Evolutionary conservation across 2,113 vertebrate genomes (phyloP).

Genomic region (Gasterosteus nipponicus): DNA sequence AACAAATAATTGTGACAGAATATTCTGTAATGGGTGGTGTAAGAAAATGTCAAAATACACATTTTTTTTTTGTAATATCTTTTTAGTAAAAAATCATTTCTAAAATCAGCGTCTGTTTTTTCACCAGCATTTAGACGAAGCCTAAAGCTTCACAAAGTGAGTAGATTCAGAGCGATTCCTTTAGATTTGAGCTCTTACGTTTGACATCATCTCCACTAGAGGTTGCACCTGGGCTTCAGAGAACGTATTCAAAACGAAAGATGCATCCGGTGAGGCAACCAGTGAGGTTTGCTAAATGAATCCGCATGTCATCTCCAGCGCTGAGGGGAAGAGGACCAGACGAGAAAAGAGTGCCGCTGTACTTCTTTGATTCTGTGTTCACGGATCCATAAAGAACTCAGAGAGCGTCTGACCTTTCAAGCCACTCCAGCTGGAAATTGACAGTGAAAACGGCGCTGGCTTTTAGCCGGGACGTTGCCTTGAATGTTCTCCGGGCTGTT

Average conservation of each 20-base stretch:
- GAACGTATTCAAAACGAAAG: neutral
- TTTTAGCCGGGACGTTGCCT: conserved; percentile 50
- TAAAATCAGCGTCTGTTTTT: too few species aligned
- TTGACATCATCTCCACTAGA: conserved; percentile 49
- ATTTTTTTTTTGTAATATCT: too few species aligned
- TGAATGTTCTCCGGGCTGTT: conserved; percentile 20
- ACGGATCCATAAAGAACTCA: conserved; percentile 47
- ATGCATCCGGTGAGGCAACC: conserved; percentile 15
- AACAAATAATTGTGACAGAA: too few species aligned
- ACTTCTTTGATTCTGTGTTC: conserved; percentile 44
- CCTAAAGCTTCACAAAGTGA: too few species aligned
- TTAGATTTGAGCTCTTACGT: neutral
- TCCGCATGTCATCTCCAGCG: conserved; percentile 10
- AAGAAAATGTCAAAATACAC: too few species aligned
- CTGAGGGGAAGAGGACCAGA: conserved; percentile 5
- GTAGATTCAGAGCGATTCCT: too few species aligned
- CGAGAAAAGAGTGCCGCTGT: conserved; percentile 7
- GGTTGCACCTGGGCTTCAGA: conserved; percentile 55
- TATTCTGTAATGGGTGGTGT: too few species aligned
- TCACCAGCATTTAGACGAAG: too few species aligned
- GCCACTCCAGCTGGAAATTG: conserved; percentile 60
- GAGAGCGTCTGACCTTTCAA: conserved; percentile 59
- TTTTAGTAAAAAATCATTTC: too few species aligned
- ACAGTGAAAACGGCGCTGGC: conserved; percentile 52
- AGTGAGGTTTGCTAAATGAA: conserved; percentile 4